Evolutionary conservation across 2,888 invertebrate genomes (phyloP).

Genomic region (Xestia sexstrigata): DNA sequence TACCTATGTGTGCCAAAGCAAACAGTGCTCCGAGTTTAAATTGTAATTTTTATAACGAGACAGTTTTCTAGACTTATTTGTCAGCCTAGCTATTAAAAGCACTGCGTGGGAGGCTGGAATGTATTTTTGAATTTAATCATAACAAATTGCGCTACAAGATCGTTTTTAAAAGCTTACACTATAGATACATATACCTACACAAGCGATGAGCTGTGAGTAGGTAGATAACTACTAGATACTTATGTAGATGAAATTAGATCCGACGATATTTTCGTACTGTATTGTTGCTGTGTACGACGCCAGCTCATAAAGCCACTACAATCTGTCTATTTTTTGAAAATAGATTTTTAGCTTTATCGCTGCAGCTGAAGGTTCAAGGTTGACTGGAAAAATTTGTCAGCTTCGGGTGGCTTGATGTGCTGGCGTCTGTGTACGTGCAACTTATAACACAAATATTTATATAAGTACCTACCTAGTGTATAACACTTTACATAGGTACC

Average conservation of each 20-base stretch:
- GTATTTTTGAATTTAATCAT: conserved; percentile 15
- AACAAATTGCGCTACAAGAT: background rate
- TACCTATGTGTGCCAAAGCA: conserved; percentile 5
- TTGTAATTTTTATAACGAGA: background rate
- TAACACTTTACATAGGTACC: background rate
- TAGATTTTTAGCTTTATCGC: no score
- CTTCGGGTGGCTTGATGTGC: no score
- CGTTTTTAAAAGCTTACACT: background rate
- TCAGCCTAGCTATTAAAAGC: conserved; percentile 20
- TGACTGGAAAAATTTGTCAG: no score
- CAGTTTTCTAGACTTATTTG: conserved; percentile 14
- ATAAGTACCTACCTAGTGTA: background rate
- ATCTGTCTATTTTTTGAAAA: no score
- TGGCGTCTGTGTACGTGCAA: no score
- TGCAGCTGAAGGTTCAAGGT: no score
- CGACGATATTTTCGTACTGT: background rate
- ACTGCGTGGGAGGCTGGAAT: conserved; percentile 26
- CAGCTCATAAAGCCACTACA: no score
- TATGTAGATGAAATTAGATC: background rate
- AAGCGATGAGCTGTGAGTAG: background rate
- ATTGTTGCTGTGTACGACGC: background rate
- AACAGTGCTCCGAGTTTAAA: background rate
- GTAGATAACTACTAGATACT: background rate
- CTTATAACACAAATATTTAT: background rate
- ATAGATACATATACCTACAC: background rate